phyloP scores from a whole-genome alignment of 2,797 vertebrate genomes.

The Euthynnus affinis region DNA sequence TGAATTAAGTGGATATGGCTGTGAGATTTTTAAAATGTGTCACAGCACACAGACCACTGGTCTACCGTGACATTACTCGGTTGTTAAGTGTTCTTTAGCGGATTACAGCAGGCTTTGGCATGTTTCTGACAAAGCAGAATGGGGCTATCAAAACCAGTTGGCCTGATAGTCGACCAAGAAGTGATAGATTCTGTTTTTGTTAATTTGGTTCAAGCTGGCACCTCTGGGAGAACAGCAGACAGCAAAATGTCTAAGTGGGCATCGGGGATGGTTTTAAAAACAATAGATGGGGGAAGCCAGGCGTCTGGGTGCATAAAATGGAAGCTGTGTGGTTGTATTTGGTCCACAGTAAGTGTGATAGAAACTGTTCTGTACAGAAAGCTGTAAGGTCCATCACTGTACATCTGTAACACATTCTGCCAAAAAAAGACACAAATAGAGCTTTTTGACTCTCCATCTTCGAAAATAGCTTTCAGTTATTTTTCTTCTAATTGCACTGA shows the following conservation, averaged over 20 bases:
- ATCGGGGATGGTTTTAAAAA: conserved; percentile 71
- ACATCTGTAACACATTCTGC: conserved; percentile 38
- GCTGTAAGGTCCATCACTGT: conserved; percentile 19
- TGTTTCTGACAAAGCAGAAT: conserved; percentile 78
- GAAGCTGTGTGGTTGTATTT: conserved; percentile 40
- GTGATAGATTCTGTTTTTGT: conserved; percentile 70
- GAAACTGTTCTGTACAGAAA: conserved; percentile 46
- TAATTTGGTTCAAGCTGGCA: conserved; percentile 70
- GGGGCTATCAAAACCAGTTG: conserved; percentile 76
- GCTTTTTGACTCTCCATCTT: neutral
- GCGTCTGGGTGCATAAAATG: conserved; percentile 51
- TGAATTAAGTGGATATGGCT: conserved; percentile 84
- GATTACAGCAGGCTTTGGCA: conserved; percentile 64
- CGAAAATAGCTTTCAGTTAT: neutral
- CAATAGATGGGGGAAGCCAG: conserved; percentile 56
- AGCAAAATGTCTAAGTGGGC: conserved; percentile 64
- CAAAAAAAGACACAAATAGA: conserved; percentile 18
- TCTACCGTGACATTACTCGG: conserved; percentile 76
- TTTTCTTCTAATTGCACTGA: neutral
- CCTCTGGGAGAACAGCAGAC: conserved; percentile 70
- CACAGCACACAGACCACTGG: conserved; percentile 68
- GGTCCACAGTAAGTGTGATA: conserved; percentile 43
- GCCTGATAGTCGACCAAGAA: conserved; percentile 52
- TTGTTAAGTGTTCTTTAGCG: conserved; percentile 76
- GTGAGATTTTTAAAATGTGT: conserved; percentile 78